Conservation (phyloP, 1,140 invertebrate species). For the Sipha flava region DNA sequence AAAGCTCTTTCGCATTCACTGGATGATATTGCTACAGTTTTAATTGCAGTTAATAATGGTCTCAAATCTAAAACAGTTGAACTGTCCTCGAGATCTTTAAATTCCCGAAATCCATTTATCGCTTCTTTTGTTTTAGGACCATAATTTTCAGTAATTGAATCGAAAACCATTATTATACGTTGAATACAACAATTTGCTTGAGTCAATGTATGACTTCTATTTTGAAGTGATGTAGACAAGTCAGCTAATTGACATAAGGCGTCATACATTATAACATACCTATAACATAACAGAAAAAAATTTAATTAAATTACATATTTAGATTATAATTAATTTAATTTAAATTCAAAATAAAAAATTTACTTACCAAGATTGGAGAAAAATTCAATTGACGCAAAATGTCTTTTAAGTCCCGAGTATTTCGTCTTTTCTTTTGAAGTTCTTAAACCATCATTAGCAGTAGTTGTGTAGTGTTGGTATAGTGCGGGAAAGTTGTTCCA, state of each 20-base stretch:
- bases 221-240: not conserved
- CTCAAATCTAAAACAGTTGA: too few species aligned
- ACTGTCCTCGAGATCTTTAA: too few species aligned
- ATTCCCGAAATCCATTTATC: too few species aligned
- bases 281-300: too few species aligned
- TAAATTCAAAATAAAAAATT: not conserved
- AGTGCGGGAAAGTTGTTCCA: not conserved
- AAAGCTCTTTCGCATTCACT: too few species aligned
- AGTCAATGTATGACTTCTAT: not conserved
- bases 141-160: not conserved
- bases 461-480: not conserved
- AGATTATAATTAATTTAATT: not conserved
- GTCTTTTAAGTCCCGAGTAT: not conserved
- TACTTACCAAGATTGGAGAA: not conserved
- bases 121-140: not conserved
- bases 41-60: too few species aligned
- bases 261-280: not conserved
- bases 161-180: not conserved
- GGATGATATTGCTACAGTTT: too few species aligned
- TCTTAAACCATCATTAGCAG: not conserved
- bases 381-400: not conserved
- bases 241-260: not conserved
- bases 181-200: not conserved
- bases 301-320: not conserved
- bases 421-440: not conserved